Conservation (phyloP, 1,140 invertebrate species). For the Bombus waltoni region DNA sequence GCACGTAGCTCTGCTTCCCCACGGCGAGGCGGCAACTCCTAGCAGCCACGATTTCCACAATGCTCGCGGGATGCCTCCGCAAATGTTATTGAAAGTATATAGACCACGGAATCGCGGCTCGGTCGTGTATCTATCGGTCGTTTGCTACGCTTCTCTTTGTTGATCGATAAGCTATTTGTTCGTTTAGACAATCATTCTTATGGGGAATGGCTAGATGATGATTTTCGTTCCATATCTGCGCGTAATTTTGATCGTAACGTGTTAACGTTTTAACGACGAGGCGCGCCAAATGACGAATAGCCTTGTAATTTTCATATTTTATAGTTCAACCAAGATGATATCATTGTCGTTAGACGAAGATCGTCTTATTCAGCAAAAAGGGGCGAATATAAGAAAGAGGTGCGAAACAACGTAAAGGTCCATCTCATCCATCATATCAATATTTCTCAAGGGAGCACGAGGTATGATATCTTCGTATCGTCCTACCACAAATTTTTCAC, state of each 20-base stretch:
- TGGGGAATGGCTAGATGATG: background rate
- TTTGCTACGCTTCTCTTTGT: background rate
- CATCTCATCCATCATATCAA: background rate
- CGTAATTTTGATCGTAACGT: background rate
- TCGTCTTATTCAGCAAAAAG: background rate
- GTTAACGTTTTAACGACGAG: background rate
- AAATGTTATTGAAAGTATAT: constrained; percentile 17
- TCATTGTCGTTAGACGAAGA: background rate
- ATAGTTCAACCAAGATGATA: no score
- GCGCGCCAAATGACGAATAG: background rate
- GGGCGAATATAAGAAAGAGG: background rate
- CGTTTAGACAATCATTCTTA: background rate
- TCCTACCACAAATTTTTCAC: constrained; percentile 6
- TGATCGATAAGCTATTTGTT: background rate
- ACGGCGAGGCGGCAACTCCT: background rate
- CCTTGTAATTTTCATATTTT: background rate
- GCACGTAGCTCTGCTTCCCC: background rate
- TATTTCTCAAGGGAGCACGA: constrained; percentile 3
- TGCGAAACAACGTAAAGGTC: background rate
- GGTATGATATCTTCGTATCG: background rate
- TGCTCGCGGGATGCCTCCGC: background rate
- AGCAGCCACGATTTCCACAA: constrained; percentile 3
- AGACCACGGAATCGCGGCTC: background rate
- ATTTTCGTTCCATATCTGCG: background rate
- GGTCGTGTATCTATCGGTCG: background rate